Base-by-base conservation (phyloP, 2,888 invertebrate species). In the Hypselothyrea guttata region DNA sequence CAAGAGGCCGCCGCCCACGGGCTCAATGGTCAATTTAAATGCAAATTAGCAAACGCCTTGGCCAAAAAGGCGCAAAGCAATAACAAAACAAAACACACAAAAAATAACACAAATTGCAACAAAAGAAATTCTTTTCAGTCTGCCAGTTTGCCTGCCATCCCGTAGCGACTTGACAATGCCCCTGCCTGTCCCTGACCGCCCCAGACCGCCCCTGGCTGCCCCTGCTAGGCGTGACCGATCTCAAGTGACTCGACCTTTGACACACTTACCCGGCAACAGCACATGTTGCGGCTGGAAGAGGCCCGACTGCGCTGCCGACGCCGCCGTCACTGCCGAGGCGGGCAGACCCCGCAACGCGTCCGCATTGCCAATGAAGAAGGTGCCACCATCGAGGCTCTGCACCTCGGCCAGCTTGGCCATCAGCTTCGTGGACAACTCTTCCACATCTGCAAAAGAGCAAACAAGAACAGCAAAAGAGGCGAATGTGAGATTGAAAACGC, bases 351-450 rank as follows among this genome's bases (percentile, higher is more conserved):
- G 84, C 64, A 89, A 73, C 47, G 88, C 89, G 66, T 89, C 89
- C 54, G 88, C 88, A 72, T 89, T 90, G 75, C 90, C 90, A 71
- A 90, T 89, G 63, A 90, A 89, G 69, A 90, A 90, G 64, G 88
- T 90, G 65, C 89, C 89, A 64, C 89, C 90, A 59, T 90, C 90
- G 61, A 89, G 81, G 61, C 88, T 89, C 83, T 90, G 90, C 58
- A 90, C 89, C 72, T 90, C 89, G 31, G 89, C 90, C 71, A 90
- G 82, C 72, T 89, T 88, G 54, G 90, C 90, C 90, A 90, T 90
- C 66, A 90, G 85, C 73, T 90, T 90, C 30, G 90, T 89, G 72
- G 90, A 90, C 79, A 90, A 82, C 76, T 90, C 90, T 84, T 90
- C 90, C 71, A 90, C 90, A 88, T 90, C 90, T 90, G 84, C 30